Percentiles rank a stretch among this genome's conserved stretches.
phyloP scores from a whole-genome alignment of 1,140 invertebrate species.

The Tetramorium alpestre region DNA sequence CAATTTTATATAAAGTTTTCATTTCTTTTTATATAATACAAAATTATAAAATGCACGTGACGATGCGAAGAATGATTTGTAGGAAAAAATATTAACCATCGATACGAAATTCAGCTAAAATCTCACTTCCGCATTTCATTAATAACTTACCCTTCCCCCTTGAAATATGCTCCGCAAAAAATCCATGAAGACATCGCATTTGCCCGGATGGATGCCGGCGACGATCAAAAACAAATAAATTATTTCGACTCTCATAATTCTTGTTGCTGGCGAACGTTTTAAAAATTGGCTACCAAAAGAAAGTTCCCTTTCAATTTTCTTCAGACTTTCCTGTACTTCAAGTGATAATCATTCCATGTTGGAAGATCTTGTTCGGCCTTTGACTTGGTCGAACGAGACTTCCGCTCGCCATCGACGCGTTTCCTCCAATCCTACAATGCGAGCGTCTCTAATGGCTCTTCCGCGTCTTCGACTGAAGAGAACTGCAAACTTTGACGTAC shows the following conservation, averaged over 20 bases:
- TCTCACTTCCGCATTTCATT: neutral
- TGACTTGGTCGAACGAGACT: constrained; percentile 28
- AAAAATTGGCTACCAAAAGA: constrained; percentile 1
- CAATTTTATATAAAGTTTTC: neutral
- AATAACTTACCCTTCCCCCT: constrained; percentile 69
- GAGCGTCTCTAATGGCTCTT: constrained; percentile 19
- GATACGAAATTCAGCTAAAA: neutral
- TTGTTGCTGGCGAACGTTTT: neutral
- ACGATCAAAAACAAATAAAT: constrained; percentile 17
- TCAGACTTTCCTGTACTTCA: neutral
- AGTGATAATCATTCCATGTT: constrained; percentile 23
- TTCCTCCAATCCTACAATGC: constrained; percentile 29
- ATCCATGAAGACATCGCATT: constrained; percentile 52
- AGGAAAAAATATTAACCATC: neutral
- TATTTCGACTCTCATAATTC: constrained; percentile 26
- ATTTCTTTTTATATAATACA: neutral
- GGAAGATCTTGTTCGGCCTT: constrained; percentile 10
- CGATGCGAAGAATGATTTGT: neutral
- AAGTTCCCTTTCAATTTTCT: constrained; percentile 12
- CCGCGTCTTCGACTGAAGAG: constrained; percentile 11
- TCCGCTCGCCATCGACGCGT: constrained; percentile 24
- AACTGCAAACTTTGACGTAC: constrained; percentile 45
- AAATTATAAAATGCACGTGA: neutral
- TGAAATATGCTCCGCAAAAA: constrained; percentile 63
- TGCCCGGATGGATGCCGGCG: neutral